These are phyloP conservation scores for Datnioides undecimradiatus DNA, from an alignment of 2,113 vertebrate species.

Conservation along the genomic window DNA sequence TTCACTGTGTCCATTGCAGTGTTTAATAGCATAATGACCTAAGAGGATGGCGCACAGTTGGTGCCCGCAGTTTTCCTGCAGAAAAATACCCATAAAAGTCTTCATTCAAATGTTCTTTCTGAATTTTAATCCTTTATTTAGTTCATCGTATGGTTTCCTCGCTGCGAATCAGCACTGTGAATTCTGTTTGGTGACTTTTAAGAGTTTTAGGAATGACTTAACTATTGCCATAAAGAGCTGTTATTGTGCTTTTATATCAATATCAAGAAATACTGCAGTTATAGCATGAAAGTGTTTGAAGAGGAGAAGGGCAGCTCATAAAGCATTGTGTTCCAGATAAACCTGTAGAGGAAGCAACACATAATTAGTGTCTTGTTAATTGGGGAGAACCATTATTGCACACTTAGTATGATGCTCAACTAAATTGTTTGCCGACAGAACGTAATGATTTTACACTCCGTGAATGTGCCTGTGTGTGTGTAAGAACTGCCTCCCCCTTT, in stretches of 20 bases:
- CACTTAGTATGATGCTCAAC: conserved; percentile 61
- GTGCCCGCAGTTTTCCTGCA: conserved; percentile 41
- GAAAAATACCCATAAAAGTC: conserved; percentile 67
- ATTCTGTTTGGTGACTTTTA: conserved; percentile 13
- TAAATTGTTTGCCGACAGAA: conserved; percentile 74
- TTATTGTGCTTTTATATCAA: conserved; percentile 9
- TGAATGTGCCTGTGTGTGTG: conserved; percentile 70
- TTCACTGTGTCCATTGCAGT: conserved; percentile 61
- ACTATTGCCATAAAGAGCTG: conserved; percentile 7
- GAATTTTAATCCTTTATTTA: conserved; percentile 40
- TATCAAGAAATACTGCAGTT: not conserved
- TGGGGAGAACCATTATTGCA: conserved; percentile 67
- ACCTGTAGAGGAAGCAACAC: conserved; percentile 64
- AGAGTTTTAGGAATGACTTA: not conserved
- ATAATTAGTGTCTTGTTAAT: conserved; percentile 79
- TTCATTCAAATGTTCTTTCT: conserved; percentile 61
- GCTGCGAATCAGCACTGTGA: conserved; percentile 6
- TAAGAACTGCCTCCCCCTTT: conserved; percentile 55
- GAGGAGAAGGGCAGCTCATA: conserved; percentile 29
- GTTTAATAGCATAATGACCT: conserved; percentile 68
- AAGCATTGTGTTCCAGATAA: conserved; percentile 54
- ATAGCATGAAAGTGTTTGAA: conserved; percentile 20
- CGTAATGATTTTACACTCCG: conserved; percentile 70
- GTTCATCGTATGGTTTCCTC: conserved; percentile 27
- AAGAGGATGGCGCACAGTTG: conserved; percentile 51